Evolutionary conservation across 2,113 vertebrate species (phyloP), one percentile per base, ranked within the genome.

Genomic region (Coptodon rendalli): DNA sequence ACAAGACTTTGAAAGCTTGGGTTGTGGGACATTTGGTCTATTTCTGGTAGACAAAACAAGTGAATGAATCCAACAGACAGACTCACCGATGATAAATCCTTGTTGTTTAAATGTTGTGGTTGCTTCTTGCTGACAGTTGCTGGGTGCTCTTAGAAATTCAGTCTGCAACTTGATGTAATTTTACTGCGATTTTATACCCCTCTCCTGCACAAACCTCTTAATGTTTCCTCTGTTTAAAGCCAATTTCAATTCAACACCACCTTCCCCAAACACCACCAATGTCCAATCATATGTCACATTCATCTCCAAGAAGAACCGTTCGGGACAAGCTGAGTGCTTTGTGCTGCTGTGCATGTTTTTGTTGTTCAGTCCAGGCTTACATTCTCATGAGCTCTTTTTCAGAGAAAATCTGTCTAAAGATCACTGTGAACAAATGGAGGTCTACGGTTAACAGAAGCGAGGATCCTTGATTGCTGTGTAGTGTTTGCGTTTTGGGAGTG

Each of bases 401-500:
- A 80, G 45, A 52, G 40, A 24, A 81, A 61, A 36, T 71, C 11
- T 76, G 16, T 84, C 84, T 61, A 71, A 68, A 80, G 63, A 79
- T 76, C 43, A 8, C 29, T 2, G 29, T 66, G 29, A 82, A 78
- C 61, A 85, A 87, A 79, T 34, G 7, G 45, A 52, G 59, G 61
- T 83, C 59, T 52, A 56, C 22, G 34, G 71, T 31, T 52, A 52
- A 31, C 45, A 78, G 45, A 50, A 50, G 73, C 3, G 45, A 34
- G 45, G 45, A 52, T 50, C 73, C 73, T 78, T 78, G 73, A 78
- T 52, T 78, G 17, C 73, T 50, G 10, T 52, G 27, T 13, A 78
- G 73, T 2, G 73, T 78, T 78, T 78, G 45, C 54, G 57, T 40
- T 52, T 31, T 43, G 66, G 43, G 29, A 50, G 53, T 56, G 79